Evolutionary conservation across 2,888 invertebrate genomes (phyloP), one percentile per base, ranked within the genome.

Genomic region (Linyphia triangularis): DNA sequence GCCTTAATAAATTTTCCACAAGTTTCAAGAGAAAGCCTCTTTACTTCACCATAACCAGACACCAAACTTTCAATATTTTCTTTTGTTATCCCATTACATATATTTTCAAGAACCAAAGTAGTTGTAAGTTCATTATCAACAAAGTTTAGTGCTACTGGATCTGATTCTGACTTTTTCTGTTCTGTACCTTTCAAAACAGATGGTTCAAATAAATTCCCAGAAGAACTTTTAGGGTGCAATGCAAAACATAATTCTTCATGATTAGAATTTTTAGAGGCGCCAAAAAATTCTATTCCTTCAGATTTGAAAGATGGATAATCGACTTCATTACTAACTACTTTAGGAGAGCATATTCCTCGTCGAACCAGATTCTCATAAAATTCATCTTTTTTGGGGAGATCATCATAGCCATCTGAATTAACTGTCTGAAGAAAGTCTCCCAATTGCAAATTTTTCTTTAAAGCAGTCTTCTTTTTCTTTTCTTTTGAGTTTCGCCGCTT

Each of bases 91-190:
- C 22, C 16, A 37, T 1, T 1, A 26, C 77, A 69, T 30, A 85
- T 61, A 57, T 85, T 85, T 70, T 85, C 85, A 26, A 85, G 40
- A 13, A 85, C 22, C 9, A 77, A 28, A 40, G 40, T 85, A 43
- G 43, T 22, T 63, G 19, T 16, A 10, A 0, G 2, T 9, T 33
- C 30, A 4, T 61, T 5, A 24, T 6, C 6, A 33, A 22, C 37
- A 22, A 16, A 16, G 3, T 30, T 16, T 6, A 28, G 13, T 28
- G n/a, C 33, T 30, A 16, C 16, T 43, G 5, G 43, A 43, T 9
- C n/a, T 43, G 19, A 72, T 13, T 43, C 10, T 4, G 24, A 13
- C 16, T 40, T 9, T 43, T 26, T 43, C 4, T 13, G 43, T 26
- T 69, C 33, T 6, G 33, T 33, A 33, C 1, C 1, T 69, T 37